These are phyloP conservation scores for Reticulitermes lucifugus DNA, from an alignment of 2,888 invertebrate genomes.

Conservation along the genomic window DNA sequence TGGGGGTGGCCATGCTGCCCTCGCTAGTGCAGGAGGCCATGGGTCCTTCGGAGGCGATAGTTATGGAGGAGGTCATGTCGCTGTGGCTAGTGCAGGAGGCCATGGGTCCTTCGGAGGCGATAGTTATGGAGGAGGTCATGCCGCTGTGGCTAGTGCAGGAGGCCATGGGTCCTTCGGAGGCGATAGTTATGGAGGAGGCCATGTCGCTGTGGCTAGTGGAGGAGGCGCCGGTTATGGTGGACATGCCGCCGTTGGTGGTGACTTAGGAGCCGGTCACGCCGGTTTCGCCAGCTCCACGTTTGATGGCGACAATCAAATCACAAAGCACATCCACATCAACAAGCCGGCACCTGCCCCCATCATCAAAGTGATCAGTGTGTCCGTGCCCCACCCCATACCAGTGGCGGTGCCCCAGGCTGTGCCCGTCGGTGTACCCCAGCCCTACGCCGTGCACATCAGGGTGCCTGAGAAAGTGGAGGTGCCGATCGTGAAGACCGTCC, in stretches of 20 bases:
- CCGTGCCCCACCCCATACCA: conserved; percentile 72
- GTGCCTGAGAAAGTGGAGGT: conserved; percentile 52
- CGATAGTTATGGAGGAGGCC: conserved; percentile 40
- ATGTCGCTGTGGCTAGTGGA: neutral
- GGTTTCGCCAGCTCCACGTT: neutral
- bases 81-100: neutral
- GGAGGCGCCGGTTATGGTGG: conserved; percentile 20
- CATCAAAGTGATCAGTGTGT: conserved; percentile 67
- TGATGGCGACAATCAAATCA: neutral
- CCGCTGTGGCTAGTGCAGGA: neutral
- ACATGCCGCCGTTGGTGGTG: conserved; percentile 6
- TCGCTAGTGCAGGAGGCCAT: neutral
- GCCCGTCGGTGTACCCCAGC: conserved; percentile 54
- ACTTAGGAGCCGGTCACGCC: neutral
- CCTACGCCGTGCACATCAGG: conserved; percentile 49
- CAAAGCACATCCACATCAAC: conserved; percentile 45
- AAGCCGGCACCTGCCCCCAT: conserved; percentile 44
- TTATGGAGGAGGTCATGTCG: conserved; percentile 36
- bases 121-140: neutral
- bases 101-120: neutral
- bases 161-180: conserved; percentile 13
- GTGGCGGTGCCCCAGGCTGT: conserved; percentile 66
- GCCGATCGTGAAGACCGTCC: conserved; percentile 53
- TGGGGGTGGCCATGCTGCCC: neutral
- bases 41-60: conserved; percentile 28